These are phyloP conservation scores for Agapornis roseicollis DNA, from an alignment of 2,113 vertebrate species.

Conservation along the genomic window DNA sequence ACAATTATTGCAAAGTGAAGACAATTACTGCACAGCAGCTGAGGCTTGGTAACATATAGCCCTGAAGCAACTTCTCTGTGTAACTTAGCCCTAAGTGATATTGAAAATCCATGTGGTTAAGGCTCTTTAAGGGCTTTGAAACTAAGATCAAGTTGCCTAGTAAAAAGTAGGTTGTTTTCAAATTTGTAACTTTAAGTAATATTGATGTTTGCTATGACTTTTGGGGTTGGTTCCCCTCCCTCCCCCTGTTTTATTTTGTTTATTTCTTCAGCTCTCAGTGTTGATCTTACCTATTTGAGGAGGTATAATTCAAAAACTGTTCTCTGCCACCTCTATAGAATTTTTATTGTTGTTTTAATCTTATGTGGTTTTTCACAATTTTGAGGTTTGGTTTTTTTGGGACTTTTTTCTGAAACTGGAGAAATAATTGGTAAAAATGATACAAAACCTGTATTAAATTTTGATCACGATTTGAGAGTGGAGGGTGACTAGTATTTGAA, in stretches of 20 bases:
- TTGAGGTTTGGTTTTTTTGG: not conserved
- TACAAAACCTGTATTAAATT: not conserved
- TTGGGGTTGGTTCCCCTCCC: not conserved
- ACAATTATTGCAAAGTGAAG: conserved; percentile 26
- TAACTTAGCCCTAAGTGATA: not conserved
- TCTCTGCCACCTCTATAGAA: not conserved
- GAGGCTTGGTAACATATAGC: not conserved
- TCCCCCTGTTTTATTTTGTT: no score
- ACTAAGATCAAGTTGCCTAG: not conserved
- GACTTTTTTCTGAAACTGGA: not conserved
- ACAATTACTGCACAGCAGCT: conserved; percentile 1
- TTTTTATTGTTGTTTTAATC: not conserved
- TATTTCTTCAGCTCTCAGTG: not conserved
- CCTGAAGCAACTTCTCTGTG: not conserved
- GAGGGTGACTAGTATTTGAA: not conserved
- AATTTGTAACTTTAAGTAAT: not conserved
- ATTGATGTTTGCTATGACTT: not conserved
- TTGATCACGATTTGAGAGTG: not conserved
- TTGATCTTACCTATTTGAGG: not conserved
- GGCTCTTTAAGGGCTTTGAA: not conserved
- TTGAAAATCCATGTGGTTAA: conserved; percentile 6
- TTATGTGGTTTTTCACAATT: not conserved
- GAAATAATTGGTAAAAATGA: not conserved
- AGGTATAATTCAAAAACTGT: not conserved
- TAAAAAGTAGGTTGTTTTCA: not conserved